Percentiles rank a stretch among this genome's conserved stretches.
Conservation (phyloP, 2,888 invertebrate species). For the Itoplectis maculator region DNA sequence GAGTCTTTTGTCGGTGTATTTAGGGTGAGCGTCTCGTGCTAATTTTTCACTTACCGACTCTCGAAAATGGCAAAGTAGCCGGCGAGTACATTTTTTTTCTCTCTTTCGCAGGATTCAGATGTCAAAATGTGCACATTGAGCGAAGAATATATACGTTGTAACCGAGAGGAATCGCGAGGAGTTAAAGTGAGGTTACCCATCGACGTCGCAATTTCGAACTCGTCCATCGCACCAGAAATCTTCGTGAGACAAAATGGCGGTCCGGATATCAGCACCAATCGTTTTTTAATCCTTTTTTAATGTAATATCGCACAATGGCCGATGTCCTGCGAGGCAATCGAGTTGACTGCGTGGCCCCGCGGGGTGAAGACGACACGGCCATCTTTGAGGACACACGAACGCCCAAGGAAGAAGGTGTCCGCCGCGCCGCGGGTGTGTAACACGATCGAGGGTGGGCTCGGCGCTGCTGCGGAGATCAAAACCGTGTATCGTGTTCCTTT, state of each 20-base stretch:
- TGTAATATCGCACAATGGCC: slow-evolving; percentile 38
- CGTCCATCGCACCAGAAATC: background rate
- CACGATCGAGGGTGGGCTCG: slow-evolving; percentile 84
- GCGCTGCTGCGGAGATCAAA: slow-evolving; percentile 80
- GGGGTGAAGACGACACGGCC: slow-evolving; percentile 52
- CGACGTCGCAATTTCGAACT: background rate
- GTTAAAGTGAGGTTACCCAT: background rate
- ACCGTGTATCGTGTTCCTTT: slow-evolving; percentile 82
- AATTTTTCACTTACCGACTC: background rate
- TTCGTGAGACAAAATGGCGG: slow-evolving; percentile 18
- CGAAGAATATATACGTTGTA: too few species aligned
- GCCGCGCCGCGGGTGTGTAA: slow-evolving; percentile 76
- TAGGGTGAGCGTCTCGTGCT: too few species aligned
- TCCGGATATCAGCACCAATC: background rate
- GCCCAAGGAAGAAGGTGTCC: slow-evolving; percentile 74
- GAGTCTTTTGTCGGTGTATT: background rate
- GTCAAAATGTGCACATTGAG: too few species aligned
- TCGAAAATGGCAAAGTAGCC: too few species aligned
- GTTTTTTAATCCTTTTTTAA: background rate
- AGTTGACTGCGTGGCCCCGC: background rate
- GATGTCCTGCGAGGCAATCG: slow-evolving; percentile 5
- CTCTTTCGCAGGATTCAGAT: too few species aligned
- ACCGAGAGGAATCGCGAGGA: background rate
- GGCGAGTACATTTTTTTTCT: background rate
- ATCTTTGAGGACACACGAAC: slow-evolving; percentile 59